phyloP scores from a whole-genome alignment of 2,797 vertebrate genomes.

The Falco berigora region DNA sequence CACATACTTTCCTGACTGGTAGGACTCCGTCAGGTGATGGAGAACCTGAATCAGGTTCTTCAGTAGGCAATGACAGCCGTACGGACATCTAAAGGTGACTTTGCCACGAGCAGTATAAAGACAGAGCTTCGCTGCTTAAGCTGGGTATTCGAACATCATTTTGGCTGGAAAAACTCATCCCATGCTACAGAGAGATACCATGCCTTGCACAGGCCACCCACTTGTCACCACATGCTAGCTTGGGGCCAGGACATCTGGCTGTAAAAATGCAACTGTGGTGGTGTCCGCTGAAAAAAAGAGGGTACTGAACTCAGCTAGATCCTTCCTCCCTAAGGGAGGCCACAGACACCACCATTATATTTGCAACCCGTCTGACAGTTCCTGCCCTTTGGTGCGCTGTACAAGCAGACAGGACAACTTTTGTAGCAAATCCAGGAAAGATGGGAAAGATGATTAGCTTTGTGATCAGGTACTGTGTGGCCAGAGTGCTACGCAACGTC shows the following conservation, averaged over 20 bases:
- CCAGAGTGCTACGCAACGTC: background rate
- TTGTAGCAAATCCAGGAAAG: background rate
- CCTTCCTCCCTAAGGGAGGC: background rate
- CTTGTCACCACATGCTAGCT: background rate
- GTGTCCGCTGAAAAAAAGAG: background rate
- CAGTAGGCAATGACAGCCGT: background rate
- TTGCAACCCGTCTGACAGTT: background rate
- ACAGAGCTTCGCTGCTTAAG: background rate
- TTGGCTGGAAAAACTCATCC: background rate
- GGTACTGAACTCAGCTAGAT: background rate
- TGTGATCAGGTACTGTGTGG: background rate
- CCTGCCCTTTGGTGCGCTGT: background rate
- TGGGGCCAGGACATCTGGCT: background rate
- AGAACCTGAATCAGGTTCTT: slow-evolving; percentile 1
- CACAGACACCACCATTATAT: background rate
- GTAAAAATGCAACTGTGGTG: background rate
- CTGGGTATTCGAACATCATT: background rate
- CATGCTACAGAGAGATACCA: background rate
- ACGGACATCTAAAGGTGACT: background rate
- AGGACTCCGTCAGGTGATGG: background rate
- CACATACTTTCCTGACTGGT: background rate
- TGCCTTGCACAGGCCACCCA: background rate
- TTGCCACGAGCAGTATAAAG: background rate
- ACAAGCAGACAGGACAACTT: background rate
- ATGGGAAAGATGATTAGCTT: background rate